phyloP scores from a whole-genome alignment of 2,888 invertebrate species.

The Taenaris catops region DNA sequence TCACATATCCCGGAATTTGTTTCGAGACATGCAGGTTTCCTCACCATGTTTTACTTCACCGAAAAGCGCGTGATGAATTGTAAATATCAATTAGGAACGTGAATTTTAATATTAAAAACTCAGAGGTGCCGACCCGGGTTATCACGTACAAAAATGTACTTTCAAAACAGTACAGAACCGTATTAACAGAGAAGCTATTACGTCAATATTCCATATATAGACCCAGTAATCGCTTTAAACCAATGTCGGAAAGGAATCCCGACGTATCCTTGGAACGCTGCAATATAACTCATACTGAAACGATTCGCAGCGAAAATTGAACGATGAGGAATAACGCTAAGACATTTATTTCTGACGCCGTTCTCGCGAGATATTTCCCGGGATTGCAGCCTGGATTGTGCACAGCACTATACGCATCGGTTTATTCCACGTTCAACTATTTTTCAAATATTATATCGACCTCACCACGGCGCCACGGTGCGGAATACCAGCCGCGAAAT shows the following conservation, averaged over 20 bases:
- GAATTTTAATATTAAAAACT: too few relatives aligned
- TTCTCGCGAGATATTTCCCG: conserved; percentile 22
- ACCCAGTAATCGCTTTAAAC: conserved; percentile 1
- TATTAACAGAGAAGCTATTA: too few relatives aligned
- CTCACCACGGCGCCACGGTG: too few relatives aligned
- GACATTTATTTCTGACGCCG: conserved; percentile 26
- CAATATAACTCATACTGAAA: conserved; percentile 22
- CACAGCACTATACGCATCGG: conserved; percentile 15
- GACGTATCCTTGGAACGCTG: conserved; percentile 8
- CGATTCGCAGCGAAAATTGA: conserved; percentile 25
- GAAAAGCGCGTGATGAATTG: too few relatives aligned
- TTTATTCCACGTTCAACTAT: conserved; percentile 6
- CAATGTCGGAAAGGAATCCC: conserved; percentile 11
- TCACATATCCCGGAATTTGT: too few relatives aligned
- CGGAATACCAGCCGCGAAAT: too few relatives aligned
- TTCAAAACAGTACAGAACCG: too few relatives aligned
- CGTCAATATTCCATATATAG: not conserved
- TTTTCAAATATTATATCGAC: not conserved
- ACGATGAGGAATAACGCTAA: conserved; percentile 28
- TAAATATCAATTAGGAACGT: too few relatives aligned
- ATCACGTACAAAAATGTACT: too few relatives aligned
- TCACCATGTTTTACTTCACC: too few relatives aligned
- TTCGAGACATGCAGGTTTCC: too few relatives aligned
- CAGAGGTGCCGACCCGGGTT: too few relatives aligned
- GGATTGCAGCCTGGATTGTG: conserved; percentile 25